Evolutionary conservation across 2,113 vertebrate genomes (phyloP).

Genomic region (Datnioides undecimradiatus): DNA sequence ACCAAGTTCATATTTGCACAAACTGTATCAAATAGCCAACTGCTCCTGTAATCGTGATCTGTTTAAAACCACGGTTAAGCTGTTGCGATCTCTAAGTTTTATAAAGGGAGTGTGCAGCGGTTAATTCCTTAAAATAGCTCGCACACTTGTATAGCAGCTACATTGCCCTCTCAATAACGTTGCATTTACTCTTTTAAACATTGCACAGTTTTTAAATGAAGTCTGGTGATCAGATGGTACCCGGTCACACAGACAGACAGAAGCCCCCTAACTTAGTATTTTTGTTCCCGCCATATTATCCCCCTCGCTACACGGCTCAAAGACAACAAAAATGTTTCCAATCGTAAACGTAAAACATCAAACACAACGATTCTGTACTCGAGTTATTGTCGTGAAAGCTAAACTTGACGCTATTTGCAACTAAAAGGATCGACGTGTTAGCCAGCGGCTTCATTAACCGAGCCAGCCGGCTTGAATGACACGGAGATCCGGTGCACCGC

Average conservation of each 20-base stretch:
- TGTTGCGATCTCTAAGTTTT: conserved; percentile 23
- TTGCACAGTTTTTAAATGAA: conserved; percentile 28
- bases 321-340: conserved; percentile 38
- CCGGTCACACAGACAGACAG: conserved; percentile 11
- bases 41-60: neutral
- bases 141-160: neutral
- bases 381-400: neutral
- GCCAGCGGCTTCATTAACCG: conserved; percentile 14
- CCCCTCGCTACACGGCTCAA: conserved; percentile 29
- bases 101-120: conserved; percentile 42
- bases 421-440: neutral
- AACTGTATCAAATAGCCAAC: neutral
- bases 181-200: conserved; percentile 3
- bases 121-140: conserved; percentile 31
- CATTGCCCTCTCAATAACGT: neutral
- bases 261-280: conserved; percentile 62
- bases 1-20: neutral
- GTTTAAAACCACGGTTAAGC: conserved; percentile 26
- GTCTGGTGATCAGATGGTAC: conserved; percentile 4
- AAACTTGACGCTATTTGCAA: neutral
- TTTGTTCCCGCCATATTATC: conserved; percentile 83
- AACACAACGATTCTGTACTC: rapidly evolving
- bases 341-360: neutral
- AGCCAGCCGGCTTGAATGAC: conserved; percentile 59
- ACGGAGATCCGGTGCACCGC: conserved; percentile 65